phyloP scores from a whole-genome alignment of 37 sponge, comb jelly and placozoan species.

The Halichondria panicea region DNA sequence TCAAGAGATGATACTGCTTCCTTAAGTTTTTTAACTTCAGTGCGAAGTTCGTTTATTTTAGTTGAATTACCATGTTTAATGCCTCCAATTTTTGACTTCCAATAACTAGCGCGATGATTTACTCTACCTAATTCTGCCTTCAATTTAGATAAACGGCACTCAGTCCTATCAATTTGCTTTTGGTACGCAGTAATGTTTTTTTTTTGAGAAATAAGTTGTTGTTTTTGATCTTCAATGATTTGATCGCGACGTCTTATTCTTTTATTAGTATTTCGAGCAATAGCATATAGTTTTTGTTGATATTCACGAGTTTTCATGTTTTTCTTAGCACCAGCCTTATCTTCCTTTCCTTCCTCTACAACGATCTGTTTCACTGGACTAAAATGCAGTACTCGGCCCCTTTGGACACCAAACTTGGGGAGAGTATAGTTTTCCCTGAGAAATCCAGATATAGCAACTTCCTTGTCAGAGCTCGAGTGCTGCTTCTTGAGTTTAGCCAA shows the following conservation, averaged over 20 bases:
- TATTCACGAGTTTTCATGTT: neutral
- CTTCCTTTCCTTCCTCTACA: neutral
- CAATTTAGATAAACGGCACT: neutral
- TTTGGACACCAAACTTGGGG: constrained; percentile 8
- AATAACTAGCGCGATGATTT: too few relatives aligned
- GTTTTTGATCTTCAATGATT: constrained; percentile 18
- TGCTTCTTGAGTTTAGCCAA: constrained; percentile 7
- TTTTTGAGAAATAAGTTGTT: neutral
- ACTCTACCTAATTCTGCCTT: too few relatives aligned
- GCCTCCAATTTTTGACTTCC: too few relatives aligned
- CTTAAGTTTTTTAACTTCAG: too few relatives aligned
- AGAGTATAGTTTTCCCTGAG: constrained; percentile 8
- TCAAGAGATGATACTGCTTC: too few relatives aligned
- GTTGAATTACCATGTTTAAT: too few relatives aligned
- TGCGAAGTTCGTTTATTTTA: too few relatives aligned
- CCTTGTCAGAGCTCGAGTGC: neutral
- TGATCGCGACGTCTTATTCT: constrained; percentile 4
- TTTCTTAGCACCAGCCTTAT: neutral
- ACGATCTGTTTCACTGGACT: constrained; percentile 1
- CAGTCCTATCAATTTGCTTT: neutral
- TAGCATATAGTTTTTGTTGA: constrained; percentile 18
- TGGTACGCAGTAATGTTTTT: neutral
- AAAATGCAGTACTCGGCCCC: constrained; percentile 14
- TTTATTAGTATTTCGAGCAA: constrained; percentile 18
- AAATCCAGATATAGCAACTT: neutral